Conservation (phyloP, 2,113 vertebrate species). For the Lutjanus erythropterus region DNA sequence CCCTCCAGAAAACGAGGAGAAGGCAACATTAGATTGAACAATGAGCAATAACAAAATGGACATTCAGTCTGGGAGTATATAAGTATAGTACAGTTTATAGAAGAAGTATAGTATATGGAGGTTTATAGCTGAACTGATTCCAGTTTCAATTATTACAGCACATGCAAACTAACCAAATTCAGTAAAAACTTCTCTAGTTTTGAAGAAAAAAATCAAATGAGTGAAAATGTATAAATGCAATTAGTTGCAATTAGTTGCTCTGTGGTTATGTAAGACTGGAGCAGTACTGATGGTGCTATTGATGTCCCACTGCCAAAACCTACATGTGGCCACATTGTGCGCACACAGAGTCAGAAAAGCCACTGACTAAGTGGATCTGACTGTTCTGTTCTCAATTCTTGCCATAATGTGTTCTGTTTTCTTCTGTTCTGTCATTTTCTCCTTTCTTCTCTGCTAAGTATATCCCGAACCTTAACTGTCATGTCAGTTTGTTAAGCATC, state of each 20-base stretch:
- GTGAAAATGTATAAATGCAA: slow-evolving; percentile 8
- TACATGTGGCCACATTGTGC: not conserved
- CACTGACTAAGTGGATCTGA: not conserved
- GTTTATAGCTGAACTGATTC: not conserved
- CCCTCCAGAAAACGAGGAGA: too few species aligned
- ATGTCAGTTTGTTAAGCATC: not conserved
- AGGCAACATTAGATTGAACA: too few species aligned
- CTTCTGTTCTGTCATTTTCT: not conserved
- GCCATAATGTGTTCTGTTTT: not conserved
- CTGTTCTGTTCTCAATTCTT: not conserved
- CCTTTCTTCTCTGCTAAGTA: not conserved
- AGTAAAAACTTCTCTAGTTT: not conserved
- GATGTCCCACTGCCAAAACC: slow-evolving; percentile 13
- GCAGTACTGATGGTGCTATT: slow-evolving; percentile 25
- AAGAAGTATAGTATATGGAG: too few species aligned
- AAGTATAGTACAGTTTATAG: too few species aligned
- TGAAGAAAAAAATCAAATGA: slow-evolving; percentile 3
- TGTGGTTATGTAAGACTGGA: slow-evolving; percentile 31
- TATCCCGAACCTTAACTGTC: not conserved
- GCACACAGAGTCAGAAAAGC: not conserved
- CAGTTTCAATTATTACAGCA: not conserved
- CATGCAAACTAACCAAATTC: not conserved
- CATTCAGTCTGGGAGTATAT: too few species aligned
- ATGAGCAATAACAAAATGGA: too few species aligned
- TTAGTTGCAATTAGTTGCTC: slow-evolving; percentile 34